These are phyloP conservation scores for Branchellion lobata DNA, from an alignment of 2,888 invertebrate genomes.

Conservation along the genomic window DNA sequence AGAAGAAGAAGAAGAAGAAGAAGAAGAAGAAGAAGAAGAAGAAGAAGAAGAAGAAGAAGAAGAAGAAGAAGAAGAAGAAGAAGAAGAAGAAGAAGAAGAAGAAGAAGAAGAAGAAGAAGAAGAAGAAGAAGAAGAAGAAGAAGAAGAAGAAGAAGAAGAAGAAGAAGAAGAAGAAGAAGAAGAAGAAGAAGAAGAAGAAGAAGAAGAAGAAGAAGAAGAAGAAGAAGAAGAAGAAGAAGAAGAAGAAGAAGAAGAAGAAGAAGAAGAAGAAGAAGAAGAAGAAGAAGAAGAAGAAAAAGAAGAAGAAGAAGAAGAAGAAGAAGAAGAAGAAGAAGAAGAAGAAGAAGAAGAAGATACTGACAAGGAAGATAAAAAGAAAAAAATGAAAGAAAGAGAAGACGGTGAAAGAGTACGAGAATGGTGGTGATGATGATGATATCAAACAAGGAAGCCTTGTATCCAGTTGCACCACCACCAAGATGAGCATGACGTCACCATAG, in stretches of 20 bases:
- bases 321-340: not conserved
- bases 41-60: conserved; percentile 2
- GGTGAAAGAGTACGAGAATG: not conserved
- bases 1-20: not conserved
- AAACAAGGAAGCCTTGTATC: too few species aligned
- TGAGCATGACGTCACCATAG: not conserved
- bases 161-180: too few species aligned
- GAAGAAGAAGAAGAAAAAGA: not conserved
- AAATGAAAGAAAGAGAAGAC: not conserved
- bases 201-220: not conserved
- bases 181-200: too few species aligned
- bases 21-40: not conserved
- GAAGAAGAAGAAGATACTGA: conserved; percentile 17
- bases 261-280: not conserved
- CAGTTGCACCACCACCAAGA: not conserved
- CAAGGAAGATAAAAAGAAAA: not conserved
- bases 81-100: not conserved
- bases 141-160: not conserved
- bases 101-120: not conserved
- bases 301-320: not conserved
- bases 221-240: conserved; percentile 31
- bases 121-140: not conserved
- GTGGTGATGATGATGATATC: not conserved
- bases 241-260: not conserved
- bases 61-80: too few species aligned